phyloP scores from a whole-genome alignment of 2,797 vertebrate species.

The Coregonus ussuriensis region DNA sequence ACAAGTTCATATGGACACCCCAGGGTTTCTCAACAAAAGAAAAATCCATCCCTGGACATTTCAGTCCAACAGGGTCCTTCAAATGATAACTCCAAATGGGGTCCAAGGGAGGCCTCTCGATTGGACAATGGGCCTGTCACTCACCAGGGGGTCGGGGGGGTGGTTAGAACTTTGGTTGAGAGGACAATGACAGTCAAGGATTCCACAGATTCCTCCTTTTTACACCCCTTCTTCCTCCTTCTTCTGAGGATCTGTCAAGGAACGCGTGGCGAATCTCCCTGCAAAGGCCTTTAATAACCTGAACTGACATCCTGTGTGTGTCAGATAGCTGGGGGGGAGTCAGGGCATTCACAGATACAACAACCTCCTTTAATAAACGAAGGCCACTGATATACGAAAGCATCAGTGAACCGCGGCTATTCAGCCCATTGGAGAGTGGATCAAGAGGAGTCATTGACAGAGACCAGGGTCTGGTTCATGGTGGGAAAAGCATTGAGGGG shows the following conservation, averaged over 20 bases:
- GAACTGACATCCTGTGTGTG: not conserved
- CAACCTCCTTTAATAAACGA: not conserved
- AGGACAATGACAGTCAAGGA: not conserved
- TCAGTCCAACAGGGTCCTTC: not conserved
- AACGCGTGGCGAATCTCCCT: constrained; percentile 1
- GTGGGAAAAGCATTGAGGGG: not conserved
- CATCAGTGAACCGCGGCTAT: not conserved
- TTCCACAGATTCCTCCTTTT: not conserved
- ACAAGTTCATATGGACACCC: not conserved
- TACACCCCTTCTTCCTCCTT: not conserved
- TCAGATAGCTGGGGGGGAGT: not conserved
- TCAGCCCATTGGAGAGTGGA: not conserved
- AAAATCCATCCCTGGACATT: not conserved
- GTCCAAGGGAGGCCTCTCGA: not conserved
- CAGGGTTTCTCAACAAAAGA: not conserved
- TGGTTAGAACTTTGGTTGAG: not conserved
- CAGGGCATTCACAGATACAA: not conserved
- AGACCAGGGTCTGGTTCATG: not conserved
- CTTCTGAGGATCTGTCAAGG: not conserved
- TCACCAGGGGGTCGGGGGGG: not conserved
- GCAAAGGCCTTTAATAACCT: not conserved
- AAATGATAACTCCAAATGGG: not conserved
- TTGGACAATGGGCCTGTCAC: constrained; percentile 4
- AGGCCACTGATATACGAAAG: not conserved
- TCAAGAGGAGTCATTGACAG: not conserved